Base-by-base conservation (phyloP, 2,797 vertebrate species). In the Poeciliopsis gracilis region DNA sequence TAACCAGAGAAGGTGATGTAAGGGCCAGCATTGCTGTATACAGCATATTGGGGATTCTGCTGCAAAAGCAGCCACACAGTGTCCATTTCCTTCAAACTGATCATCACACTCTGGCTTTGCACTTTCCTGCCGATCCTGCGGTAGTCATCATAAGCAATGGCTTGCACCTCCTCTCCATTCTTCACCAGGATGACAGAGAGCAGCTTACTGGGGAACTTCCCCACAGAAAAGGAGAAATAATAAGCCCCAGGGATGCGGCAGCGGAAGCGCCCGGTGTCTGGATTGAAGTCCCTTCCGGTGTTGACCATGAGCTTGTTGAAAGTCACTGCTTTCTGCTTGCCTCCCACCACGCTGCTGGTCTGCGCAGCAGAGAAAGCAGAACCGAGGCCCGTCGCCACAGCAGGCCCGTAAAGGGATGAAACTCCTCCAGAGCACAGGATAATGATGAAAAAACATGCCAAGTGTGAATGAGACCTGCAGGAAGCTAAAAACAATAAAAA, bases 1-100 rank as follows among this genome's bases (percentile, higher is more conserved):
- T 96, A 96, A 67, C 96, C 96, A 28, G 94, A 95, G 87, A 95
- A 97, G 73, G 95, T 94, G 85, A 96, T 95, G 89, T 97, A 97
- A 18, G 95, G 93, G 12, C 95, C 96, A 2, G 85, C 76, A 1
- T 95, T 96, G 88, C 96, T 97, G 87, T 96, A 97, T 77, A 96
- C 76, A 25, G 95, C 96, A 12, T 95, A 96, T 85, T 94, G 91
- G 2, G 94, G 89, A 75, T 82, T 95, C 76, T 91, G 86, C 76
- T 96, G 95, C 23, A 96, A 79, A 15, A 94, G 93, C 70, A 97
- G 81, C 95, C 94, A 95, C 70, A 96, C 94, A 0, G 94, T 95
- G 84, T 97, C 96, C 93, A 93, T 94, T n/a, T 94, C 81, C 61
- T 84, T 93, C 87, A 97, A 81, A 43, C 47, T 90, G 70, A 96